Evolutionary conservation across 2,888 invertebrate species (phyloP).

Genomic region (Junonia oenone): DNA sequence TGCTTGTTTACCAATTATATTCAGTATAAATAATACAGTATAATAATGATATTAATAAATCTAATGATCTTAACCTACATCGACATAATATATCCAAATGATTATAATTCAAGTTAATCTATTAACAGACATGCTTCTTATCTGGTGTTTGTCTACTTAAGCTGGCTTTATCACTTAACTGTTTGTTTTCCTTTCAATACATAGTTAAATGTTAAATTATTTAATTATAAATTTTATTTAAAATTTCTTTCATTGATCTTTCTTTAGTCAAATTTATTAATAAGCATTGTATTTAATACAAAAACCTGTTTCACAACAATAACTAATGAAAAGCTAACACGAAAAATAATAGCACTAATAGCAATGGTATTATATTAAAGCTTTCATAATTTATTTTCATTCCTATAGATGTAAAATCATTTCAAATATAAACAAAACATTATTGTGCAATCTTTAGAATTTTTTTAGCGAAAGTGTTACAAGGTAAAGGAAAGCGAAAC

Average conservation of each 20-base stretch:
- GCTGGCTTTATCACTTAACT: background rate
- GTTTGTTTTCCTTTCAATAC: too few species aligned
- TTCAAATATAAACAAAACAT: background rate
- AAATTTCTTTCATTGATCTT: background rate
- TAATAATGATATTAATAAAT: background rate
- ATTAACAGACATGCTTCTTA: background rate
- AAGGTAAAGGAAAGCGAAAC: constrained; percentile 42
- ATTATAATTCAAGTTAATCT: background rate
- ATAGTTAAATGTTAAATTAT: too few species aligned
- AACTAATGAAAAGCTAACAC: too few species aligned
- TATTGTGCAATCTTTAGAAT: constrained; percentile 10
- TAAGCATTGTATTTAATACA: too few species aligned
- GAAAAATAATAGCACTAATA: too few species aligned
- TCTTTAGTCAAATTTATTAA: background rate
- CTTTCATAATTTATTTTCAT: too few species aligned
- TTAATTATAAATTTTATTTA: too few species aligned
- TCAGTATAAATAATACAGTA: background rate
- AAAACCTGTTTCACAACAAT: too few species aligned
- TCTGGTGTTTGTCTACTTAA: background rate
- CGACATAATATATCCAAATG: background rate
- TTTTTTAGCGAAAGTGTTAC: constrained; percentile 34
- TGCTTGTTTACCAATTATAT: too few species aligned
- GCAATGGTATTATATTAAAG: too few species aligned
- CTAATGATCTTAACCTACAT: background rate
- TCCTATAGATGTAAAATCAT: too few species aligned